Base-by-base conservation (phyloP, 1,140 invertebrate genomes). In the Anadara kagoshimensis region DNA sequence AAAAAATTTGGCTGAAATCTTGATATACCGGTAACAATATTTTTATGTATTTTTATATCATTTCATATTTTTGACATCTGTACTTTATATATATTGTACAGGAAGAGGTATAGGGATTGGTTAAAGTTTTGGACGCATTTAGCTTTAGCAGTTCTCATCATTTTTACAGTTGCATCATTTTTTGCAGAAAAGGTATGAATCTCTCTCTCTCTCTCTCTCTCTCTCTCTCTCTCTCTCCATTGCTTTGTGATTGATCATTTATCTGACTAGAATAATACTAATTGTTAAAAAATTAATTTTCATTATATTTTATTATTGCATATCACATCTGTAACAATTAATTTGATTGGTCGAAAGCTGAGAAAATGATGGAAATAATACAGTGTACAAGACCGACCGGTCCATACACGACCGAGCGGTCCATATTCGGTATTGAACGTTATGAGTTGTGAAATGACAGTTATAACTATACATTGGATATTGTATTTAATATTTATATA, bases 121-220 rank as follows among this genome's bases (percentile, higher is more conserved):
- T 73, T 87, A 41, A 78, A 78, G 43, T 80, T 82, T 43, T 84
- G 79, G 76, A 85, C 84, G 10, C 78, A 85, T 57, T 8, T 85
- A 1, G 82, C 85, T 12, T 65, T 87, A 24, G 65, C 71, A n/a
- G 18, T 87, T 22, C 69, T 87, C 12, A 69, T 87, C 11, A 26
- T 86, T 14, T 80, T 87, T 59, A 79, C 83, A n/a, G 69, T 86
- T 26, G 57, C 73, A 22, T 83, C 85, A 26, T 87, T 82, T 62
- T 82, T 85, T 69, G 76, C 70, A 22, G 83, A 86, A 24, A 80
- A 85, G 77, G 85, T 87, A 69, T 68, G 67, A n/a, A n/a, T n/a
- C n/a, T n/a, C n/a, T n/a, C n/a, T n/a, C n/a, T n/a, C n/a, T n/a
- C n/a, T n/a, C n/a, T 51, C 8, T n/a, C 14, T 26, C 5, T 26